Evolutionary conservation across 2,113 vertebrate species (phyloP).

Genomic region (Glaucomys volans): DNA sequence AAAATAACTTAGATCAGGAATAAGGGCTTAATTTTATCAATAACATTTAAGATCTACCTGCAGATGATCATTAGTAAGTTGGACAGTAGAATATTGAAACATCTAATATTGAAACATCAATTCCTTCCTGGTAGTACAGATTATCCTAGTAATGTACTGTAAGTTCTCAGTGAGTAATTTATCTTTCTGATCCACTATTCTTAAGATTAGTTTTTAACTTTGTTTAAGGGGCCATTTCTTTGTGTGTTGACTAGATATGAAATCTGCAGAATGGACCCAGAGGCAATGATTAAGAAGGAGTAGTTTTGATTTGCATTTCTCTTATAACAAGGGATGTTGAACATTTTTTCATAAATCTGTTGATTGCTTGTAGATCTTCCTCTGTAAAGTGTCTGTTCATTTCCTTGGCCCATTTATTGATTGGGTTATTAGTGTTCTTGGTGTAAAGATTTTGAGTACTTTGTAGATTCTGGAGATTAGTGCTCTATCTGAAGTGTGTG

Average conservation of each 20-base stretch:
- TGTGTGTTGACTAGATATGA: background rate
- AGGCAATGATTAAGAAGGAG: accelerated
- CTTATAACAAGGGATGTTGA: too few relatives aligned
- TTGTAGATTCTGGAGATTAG: too few relatives aligned
- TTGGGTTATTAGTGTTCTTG: too few relatives aligned
- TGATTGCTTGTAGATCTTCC: too few relatives aligned
- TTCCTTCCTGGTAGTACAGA: background rate
- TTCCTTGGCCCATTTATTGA: too few relatives aligned
- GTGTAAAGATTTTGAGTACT: too few relatives aligned
- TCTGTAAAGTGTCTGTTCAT: too few relatives aligned
- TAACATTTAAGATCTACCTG: background rate
- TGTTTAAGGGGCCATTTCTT: background rate
- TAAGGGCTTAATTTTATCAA: background rate
- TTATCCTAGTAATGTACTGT: background rate
- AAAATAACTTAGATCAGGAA: background rate
- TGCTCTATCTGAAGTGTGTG: too few relatives aligned
- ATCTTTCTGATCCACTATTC: background rate
- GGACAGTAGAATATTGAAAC: background rate
- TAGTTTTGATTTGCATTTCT: too few relatives aligned
- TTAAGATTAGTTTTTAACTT: background rate
- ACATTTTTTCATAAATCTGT: too few relatives aligned
- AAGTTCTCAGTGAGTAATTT: background rate
- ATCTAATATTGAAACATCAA: background rate
- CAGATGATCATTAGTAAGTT: background rate
- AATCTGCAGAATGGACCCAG: background rate